phyloP scores from a whole-genome alignment of 2,888 invertebrate species.

The Zonitis immaculata region DNA sequence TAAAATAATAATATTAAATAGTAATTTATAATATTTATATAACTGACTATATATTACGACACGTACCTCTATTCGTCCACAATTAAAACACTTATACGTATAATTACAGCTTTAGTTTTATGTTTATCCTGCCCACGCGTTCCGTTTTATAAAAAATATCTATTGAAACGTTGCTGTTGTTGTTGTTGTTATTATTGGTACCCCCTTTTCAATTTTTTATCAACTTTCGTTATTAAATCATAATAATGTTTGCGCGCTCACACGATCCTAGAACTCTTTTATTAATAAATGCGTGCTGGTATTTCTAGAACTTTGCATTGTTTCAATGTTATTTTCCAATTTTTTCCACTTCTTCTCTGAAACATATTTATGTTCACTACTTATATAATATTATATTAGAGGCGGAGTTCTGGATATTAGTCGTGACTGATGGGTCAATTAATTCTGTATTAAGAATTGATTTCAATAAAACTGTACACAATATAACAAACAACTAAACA shows the following conservation, averaged over 20 bases:
- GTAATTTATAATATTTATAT: constrained; percentile 21
- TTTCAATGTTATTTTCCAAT: constrained; percentile 20
- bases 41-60: constrained; percentile 39
- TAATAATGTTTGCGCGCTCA: constrained; percentile 28
- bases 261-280: constrained; percentile 22
- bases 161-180: no score
- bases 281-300: constrained; percentile 28
- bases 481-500: background rate
- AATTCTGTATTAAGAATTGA: constrained; percentile 29
- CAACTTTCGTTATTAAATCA: constrained; percentile 36
- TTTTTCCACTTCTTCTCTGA: no score
- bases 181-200: no score
- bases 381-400: no score
- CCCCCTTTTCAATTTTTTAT: constrained; percentile 35
- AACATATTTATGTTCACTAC: constrained; percentile 26
- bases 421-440: constrained; percentile 30
- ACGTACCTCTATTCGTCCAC: constrained; percentile 46
- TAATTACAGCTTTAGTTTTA: constrained; percentile 47
- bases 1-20: constrained; percentile 20
- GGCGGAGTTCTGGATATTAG: constrained; percentile 8
- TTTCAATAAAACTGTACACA: background rate
- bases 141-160: no score
- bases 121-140: constrained; percentile 47
- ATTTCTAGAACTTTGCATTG: constrained; percentile 27
- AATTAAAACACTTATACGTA: constrained; percentile 49